A percentile compares a stretch with the other conserved stretches of the same genome.
phyloP scores from a whole-genome alignment of 2,888 invertebrate species.

The Ecdyonurus torrentis region DNA sequence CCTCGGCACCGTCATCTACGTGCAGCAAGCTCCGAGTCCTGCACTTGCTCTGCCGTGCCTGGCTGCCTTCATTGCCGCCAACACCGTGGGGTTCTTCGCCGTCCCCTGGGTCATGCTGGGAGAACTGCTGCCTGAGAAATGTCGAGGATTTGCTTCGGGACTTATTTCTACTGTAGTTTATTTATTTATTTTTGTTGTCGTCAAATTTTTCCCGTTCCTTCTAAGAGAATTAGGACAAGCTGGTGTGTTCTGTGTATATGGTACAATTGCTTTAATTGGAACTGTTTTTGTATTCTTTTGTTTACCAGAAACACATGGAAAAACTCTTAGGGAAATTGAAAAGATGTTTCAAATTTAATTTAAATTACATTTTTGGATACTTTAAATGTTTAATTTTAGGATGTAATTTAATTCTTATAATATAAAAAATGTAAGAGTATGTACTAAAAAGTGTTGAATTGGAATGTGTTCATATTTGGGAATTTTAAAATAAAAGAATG shows the following conservation, averaged over 20 bases:
- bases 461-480: too few species aligned
- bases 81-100: conserved; percentile 6
- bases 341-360: too few species aligned
- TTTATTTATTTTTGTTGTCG: conserved; percentile 6
- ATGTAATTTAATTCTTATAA: too few species aligned
- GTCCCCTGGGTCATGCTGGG: conserved; percentile 8
- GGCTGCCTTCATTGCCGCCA: not conserved
- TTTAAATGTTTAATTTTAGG: too few species aligned
- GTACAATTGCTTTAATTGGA: not conserved
- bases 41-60: not conserved
- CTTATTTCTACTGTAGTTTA: conserved; percentile 4
- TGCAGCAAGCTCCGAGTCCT: not conserved
- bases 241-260: not conserved
- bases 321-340: not conserved
- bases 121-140: conserved; percentile 6
- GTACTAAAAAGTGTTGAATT: too few species aligned
- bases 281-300: not conserved
- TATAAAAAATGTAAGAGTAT: too few species aligned
- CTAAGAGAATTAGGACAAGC: not conserved
- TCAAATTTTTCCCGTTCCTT: conserved; percentile 1
- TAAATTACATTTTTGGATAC: too few species aligned
- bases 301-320: not conserved
- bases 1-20: conserved; percentile 4
- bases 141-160: conserved; percentile 5
- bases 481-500: too few species aligned